phyloP scores from a whole-genome alignment of 1,140 invertebrate genomes.

The Drosophila athabasca region DNA sequence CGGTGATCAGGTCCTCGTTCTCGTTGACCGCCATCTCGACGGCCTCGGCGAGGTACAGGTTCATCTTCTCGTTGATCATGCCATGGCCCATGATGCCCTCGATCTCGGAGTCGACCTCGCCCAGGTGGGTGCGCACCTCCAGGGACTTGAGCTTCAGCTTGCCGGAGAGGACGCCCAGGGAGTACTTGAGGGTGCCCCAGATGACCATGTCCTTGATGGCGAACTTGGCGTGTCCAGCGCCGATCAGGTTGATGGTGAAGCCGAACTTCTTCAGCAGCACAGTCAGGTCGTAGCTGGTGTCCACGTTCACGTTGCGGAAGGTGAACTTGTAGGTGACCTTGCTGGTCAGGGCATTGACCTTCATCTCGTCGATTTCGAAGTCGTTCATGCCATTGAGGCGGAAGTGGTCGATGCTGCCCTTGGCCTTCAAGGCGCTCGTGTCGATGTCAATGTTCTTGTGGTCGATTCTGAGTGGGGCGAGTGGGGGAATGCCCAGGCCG shows the following conservation, averaged over 20 bases:
- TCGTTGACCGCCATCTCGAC: constrained; percentile 74
- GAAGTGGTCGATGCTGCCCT: constrained; percentile 71
- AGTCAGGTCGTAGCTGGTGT: constrained; percentile 68
- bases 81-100: constrained; percentile 77
- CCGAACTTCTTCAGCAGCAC: constrained; percentile 71
- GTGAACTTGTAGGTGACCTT: constrained; percentile 73
- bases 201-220: constrained; percentile 74
- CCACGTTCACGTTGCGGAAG: constrained; percentile 74
- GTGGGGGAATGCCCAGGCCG: constrained; percentile 67
- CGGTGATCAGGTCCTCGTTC: constrained; percentile 73
- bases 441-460: constrained; percentile 67
- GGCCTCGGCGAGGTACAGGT: constrained; percentile 68
- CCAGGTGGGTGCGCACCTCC: constrained; percentile 70
- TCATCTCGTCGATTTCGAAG: constrained; percentile 78
- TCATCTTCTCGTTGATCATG: constrained; percentile 70
- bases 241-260: constrained; percentile 76
- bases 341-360: constrained; percentile 74
- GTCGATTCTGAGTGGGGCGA: constrained; percentile 69
- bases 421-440: constrained; percentile 46
- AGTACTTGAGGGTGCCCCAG: constrained; percentile 74
- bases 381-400: constrained; percentile 77
- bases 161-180: constrained; percentile 63
- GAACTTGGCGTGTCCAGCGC: constrained; percentile 73
- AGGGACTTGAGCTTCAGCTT: constrained; percentile 74
- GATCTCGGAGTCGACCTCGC: constrained; percentile 79